Evolutionary conservation across 1,140 invertebrate genomes (phyloP), one percentile per base, ranked within the genome.

Genomic region (Telenomus remus): DNA sequence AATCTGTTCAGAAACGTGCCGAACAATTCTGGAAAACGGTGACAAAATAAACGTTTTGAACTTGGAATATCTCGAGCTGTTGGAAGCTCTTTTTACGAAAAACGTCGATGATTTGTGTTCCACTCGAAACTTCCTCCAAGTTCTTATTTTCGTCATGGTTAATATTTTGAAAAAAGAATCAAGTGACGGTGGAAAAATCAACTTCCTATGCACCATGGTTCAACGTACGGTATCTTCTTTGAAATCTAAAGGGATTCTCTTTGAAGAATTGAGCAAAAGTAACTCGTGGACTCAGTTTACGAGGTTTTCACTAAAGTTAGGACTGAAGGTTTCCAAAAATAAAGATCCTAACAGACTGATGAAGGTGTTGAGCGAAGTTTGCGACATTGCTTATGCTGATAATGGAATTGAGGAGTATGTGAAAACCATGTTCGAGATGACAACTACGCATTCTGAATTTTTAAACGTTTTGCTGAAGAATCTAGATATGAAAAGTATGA

Each of bases 371-470:
- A 89, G 86, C 4, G 87, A 80, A 49, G 79, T 93, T 12, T 90
- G 92, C 12, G 86, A 91, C 49, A 77, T 91, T 0, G 85, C 92
- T 12, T 93, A 92, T 68, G 73, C 80, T 56, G 76, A 88, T 61
- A 71, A 79, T 1, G 46, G 76, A 10, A 76, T 88, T 9, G 83
- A 90, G 49, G 87, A 90, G 7, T 90, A 92, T 68, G 86, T 89
- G 0, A 87, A 87, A 12, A 87, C 88, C 10, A 81, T 94, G 27
- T 92, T 93, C 66, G 92, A 94, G 75, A 93, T 94, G 93, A 89
- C 91, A n/a, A 90, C 91, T 10, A 91, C 92, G 0, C 93, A 94
- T 87, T 94, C 93, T 0, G 92, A 93, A 77, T 94, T 93, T 82
- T 84, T 93, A 34, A 92, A 93, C 74, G 87, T 92, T 0, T 90